phyloP scores from a whole-genome alignment of 2,888 invertebrate genomes.

The Julus scandinavius region DNA sequence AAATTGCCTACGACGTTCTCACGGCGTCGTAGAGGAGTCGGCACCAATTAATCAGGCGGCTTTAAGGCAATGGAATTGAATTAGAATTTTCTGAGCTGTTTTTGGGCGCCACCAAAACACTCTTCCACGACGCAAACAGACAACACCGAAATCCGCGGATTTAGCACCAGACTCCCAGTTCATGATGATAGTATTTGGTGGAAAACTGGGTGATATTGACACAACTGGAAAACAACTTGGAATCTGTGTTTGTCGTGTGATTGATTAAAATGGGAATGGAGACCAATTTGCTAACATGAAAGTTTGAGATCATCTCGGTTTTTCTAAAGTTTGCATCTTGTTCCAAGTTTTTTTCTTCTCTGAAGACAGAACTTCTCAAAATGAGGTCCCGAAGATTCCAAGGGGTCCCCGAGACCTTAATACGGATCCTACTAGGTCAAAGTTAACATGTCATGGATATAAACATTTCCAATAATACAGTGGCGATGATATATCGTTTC shows the following conservation, averaged over 20 bases:
- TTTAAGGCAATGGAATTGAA: neutral
- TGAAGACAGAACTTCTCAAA: neutral
- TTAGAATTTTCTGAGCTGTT: slow-evolving; percentile 10
- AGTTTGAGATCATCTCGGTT: neutral
- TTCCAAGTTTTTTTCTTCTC: no score
- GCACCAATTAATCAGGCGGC: slow-evolving; percentile 14
- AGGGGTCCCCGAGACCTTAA: neutral
- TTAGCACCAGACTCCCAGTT: neutral
- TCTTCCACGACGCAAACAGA: neutral
- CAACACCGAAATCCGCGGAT: neutral
- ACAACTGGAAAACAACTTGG: neutral
- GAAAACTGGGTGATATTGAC: neutral
- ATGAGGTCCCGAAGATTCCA: neutral
- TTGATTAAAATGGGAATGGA: neutral
- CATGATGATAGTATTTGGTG: neutral
- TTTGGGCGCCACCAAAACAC: neutral
- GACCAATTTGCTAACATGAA: neutral
- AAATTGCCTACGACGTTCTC: neutral
- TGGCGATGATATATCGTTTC: no score
- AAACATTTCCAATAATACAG: no score
- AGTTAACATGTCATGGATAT: no score
- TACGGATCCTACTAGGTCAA: no score
- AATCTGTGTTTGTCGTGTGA: neutral
- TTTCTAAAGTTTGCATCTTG: neutral
- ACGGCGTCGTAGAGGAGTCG: neutral